phyloP scores from a whole-genome alignment of 1,140 invertebrate species.

The Nasonia vitripennis region DNA sequence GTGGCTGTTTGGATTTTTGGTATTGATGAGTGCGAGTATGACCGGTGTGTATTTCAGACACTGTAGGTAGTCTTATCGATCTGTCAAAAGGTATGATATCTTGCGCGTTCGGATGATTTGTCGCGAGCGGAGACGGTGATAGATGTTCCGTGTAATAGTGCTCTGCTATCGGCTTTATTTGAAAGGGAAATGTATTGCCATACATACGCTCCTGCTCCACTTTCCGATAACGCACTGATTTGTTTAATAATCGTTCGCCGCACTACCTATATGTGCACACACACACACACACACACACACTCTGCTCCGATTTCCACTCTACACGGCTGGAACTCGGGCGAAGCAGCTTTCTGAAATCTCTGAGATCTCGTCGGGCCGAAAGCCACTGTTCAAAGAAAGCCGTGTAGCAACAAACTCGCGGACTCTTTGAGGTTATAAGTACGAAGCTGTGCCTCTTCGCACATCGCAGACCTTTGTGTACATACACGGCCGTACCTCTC shows the following conservation, averaged over 20 bases:
- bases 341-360: neutral
- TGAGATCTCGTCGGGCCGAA: neutral
- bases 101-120: neutral
- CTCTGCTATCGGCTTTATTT: too few species aligned
- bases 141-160: too few species aligned
- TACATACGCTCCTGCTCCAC: neutral
- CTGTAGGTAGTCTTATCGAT: neutral
- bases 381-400: neutral
- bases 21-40: too few species aligned
- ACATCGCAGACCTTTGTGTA: neutral
- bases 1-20: too few species aligned
- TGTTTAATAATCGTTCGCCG: too few species aligned
- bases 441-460: slow-evolving; percentile 1
- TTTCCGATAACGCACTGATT: neutral
- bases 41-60: too few species aligned
- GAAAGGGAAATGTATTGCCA: too few species aligned
- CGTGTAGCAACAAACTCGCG: neutral
- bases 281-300: too few species aligned
- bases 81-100: neutral
- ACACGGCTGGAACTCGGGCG: neutral
- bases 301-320: neutral
- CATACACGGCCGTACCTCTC: neutral
- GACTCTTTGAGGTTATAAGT: slow-evolving; percentile 34
- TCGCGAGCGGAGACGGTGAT: too few species aligned
- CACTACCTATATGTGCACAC: neutral